A percentile compares a stretch with the other conserved stretches of the same genome.
Evolutionary conservation across 2,113 vertebrate genomes (phyloP).

Genomic region (Tupaia chinensis): DNA sequence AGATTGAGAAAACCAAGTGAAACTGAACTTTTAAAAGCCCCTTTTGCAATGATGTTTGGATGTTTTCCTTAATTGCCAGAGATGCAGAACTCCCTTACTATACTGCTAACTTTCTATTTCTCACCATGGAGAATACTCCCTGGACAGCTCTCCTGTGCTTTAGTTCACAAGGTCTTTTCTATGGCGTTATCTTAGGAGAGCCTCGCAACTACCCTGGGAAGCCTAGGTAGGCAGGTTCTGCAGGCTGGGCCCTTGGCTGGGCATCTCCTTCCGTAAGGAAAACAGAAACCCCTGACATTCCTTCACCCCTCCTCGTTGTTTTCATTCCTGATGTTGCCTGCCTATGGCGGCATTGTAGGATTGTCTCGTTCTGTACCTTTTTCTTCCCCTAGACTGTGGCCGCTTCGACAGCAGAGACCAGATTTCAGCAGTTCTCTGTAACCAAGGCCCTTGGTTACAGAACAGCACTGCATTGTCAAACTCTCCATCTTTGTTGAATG

Average conservation of each 20-base stretch:
- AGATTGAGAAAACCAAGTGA: conserved; percentile 39
- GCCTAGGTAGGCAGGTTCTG: not conserved
- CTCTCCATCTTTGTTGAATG: not conserved
- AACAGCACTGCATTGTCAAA: not conserved
- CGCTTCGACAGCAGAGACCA: not conserved
- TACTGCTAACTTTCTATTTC: not conserved
- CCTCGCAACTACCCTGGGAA: not conserved
- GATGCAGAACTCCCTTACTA: not conserved
- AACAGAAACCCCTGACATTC: not conserved
- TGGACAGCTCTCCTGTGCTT: not conserved
- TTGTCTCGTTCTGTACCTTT: not conserved
- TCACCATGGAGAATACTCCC: conserved; percentile 45
- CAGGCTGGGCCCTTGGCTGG: not conserved
- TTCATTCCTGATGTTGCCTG: not conserved
- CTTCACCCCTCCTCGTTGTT: fast-evolving
- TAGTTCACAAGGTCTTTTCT: not conserved
- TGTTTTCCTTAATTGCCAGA: conserved; percentile 32
- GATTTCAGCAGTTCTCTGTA: not conserved
- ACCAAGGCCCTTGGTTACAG: not conserved
- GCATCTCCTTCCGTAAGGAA: not conserved
- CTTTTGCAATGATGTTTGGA: conserved; percentile 28
- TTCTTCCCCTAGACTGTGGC: not conserved
- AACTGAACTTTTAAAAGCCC: conserved; percentile 37
- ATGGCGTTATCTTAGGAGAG: not conserved
- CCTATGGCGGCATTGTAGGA: not conserved